Conservation (phyloP, 2,888 invertebrate species). For the Chesias legatella region DNA sequence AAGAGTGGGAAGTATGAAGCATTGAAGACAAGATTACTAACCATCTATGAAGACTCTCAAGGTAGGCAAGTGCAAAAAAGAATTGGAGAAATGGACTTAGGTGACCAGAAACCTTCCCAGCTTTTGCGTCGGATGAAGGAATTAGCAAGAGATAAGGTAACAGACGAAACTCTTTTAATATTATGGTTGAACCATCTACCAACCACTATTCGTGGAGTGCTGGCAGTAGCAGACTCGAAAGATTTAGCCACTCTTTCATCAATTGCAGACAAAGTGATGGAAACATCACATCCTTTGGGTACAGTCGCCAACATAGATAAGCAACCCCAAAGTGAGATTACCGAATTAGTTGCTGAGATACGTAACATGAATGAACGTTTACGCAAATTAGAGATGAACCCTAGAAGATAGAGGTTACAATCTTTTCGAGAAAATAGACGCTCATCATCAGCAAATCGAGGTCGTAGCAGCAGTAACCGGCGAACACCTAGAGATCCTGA, state of each 20-base stretch:
- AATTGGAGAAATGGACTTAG: constrained; percentile 18
- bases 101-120: constrained; percentile 22
- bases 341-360: too few species aligned
- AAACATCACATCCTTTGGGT: too few species aligned
- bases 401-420: too few species aligned
- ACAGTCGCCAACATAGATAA: too few species aligned
- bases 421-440: too few species aligned
- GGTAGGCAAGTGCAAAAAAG: constrained; percentile 17
- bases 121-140: constrained; percentile 21
- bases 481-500: neutral
- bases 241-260: too few species aligned
- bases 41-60: constrained; percentile 18
- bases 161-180: constrained; percentile 7
- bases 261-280: too few species aligned
- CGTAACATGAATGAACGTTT: too few species aligned
- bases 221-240: too few species aligned
- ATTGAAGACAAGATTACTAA: constrained; percentile 9
- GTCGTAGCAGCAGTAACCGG: neutral
- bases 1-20: constrained; percentile 15
- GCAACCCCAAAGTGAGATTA: too few species aligned
- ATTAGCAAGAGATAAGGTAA: constrained; percentile 12
- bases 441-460: neutral
- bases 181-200: constrained; percentile 17
- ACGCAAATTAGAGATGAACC: too few species aligned
- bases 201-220: too few species aligned